Percentiles rank a stretch among this genome's conserved stretches.
Conservation (phyloP, 2,113 vertebrate species). For the Lucifuga dentata region DNA sequence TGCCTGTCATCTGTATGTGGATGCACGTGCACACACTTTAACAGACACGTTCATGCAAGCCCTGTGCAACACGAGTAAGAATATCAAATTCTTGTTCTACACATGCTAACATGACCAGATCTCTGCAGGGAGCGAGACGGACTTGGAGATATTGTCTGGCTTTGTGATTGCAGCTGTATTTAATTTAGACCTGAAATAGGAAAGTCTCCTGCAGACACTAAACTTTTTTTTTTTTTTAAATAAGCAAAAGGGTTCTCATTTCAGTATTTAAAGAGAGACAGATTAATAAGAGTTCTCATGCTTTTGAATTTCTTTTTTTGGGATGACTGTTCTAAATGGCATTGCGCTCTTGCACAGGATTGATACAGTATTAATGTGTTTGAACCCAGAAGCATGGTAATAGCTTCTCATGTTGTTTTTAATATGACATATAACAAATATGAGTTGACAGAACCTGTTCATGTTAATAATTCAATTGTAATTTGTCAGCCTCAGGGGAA, state of each 20-base stretch:
- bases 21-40: neutral
- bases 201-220: constrained; percentile 43
- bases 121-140: constrained; percentile 31
- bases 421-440: constrained; percentile 26
- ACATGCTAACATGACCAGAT: constrained; percentile 14
- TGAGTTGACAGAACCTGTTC: constrained; percentile 45
- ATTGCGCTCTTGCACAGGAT: constrained; percentile 11
- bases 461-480: constrained; percentile 32
- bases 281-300: neutral
- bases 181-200: constrained; percentile 57
- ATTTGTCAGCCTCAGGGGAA: constrained; percentile 15
- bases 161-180: constrained; percentile 66
- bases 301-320: constrained; percentile 1
- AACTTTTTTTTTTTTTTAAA: constrained; percentile 42
- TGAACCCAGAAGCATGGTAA: constrained; percentile 13
- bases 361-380: constrained; percentile 1
- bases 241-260: constrained; percentile 44
- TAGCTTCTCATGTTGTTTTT: constrained; percentile 37
- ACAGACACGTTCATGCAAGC: neutral
- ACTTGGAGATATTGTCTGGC: constrained; percentile 30
- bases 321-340: neutral
- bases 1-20: constrained; percentile 7
- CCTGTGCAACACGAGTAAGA: constrained; percentile 22
- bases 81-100: constrained; percentile 44
- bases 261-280: no score